phyloP scores from a whole-genome alignment of 2,113 vertebrate species.

The Zootoca vivipara region DNA sequence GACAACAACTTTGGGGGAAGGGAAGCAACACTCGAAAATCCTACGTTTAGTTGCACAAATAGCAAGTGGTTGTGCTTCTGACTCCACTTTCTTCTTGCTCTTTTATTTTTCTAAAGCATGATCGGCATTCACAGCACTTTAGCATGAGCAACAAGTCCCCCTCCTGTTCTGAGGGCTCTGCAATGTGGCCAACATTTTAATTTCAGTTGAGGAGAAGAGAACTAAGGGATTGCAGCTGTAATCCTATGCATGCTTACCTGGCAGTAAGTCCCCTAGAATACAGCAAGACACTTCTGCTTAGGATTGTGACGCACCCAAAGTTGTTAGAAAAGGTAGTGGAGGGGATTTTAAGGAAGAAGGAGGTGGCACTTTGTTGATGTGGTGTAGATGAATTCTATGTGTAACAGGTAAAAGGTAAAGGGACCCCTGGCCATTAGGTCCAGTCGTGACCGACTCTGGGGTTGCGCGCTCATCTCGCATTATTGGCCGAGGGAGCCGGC shows the following conservation, averaged over 20 bases:
- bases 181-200: neutral
- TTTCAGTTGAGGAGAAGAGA: neutral
- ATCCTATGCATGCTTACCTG: neutral
- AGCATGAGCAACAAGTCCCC: neutral
- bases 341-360: neutral
- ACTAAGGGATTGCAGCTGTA: neutral
- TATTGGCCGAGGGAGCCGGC: too few relatives aligned
- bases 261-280: neutral
- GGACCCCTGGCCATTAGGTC: too few relatives aligned
- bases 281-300: neutral
- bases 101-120: neutral
- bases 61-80: neutral
- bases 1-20: neutral
- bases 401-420: too few relatives aligned
- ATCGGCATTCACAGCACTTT: neutral
- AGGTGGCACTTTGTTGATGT: neutral
- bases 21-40: neutral
- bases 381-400: neutral
- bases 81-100: neutral
- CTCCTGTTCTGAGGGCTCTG: neutral
- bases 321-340: neutral
- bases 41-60: neutral
- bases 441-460: too few relatives aligned
- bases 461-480: too few relatives aligned
- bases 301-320: neutral